These are phyloP conservation scores for Neopelma chrysocephalum DNA, from an alignment of 2,797 vertebrate genomes.

Conservation along the genomic window DNA sequence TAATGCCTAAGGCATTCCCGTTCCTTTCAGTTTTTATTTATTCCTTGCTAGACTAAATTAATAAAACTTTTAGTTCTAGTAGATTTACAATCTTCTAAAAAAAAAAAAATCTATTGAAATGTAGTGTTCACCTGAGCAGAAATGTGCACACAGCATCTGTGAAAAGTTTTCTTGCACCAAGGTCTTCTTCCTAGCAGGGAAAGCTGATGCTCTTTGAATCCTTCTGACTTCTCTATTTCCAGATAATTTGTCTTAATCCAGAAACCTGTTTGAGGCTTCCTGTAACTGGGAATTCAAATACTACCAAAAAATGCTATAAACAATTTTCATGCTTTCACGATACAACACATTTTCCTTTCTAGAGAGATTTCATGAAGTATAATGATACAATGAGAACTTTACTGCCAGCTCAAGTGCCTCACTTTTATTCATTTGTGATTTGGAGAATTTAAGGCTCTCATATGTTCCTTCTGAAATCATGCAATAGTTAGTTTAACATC, in stretches of 20 bases:
- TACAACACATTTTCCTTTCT: not conserved
- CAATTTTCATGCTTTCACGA: not conserved
- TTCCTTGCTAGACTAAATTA: not conserved
- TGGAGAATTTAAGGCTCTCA: not conserved
- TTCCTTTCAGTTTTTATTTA: not conserved
- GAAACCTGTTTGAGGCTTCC: not conserved
- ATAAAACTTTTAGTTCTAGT: not conserved
- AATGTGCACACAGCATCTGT: not conserved
- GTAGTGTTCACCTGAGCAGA: not conserved
- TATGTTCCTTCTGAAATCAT: not conserved
- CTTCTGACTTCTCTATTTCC: not conserved
- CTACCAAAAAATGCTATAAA: not conserved
- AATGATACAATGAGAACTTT: not conserved
- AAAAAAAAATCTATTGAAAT: not conserved
- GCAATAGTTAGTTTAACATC: too few species aligned
- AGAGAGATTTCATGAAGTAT: not conserved
- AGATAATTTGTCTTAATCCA: not conserved
- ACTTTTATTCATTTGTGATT: not conserved
- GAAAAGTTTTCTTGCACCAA: not conserved
- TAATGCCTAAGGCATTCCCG: not conserved
- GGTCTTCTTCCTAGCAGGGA: not conserved
- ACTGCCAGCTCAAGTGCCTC: not conserved
- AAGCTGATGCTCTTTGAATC: not conserved
- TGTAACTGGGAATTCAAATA: not conserved
- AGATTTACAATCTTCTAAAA: not conserved